These are phyloP conservation scores for Phrynocephalus forsythii DNA, from an alignment of 2,797 vertebrate genomes.

Conservation along the genomic window DNA sequence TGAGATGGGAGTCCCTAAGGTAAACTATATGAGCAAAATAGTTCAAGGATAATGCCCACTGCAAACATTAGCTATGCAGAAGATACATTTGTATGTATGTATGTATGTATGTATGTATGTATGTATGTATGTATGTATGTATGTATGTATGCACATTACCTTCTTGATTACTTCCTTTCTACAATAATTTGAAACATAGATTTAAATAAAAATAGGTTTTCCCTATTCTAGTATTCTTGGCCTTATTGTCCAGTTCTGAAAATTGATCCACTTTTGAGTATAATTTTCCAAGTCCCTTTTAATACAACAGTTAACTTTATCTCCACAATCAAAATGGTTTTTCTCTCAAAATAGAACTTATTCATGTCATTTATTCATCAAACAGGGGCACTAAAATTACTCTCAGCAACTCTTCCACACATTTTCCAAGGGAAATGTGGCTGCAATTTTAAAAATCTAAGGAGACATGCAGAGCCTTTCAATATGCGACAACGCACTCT, in stretches of 20 bases:
- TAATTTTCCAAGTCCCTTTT: background rate
- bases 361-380: background rate
- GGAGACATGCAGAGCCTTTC: background rate
- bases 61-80: background rate
- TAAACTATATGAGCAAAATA: too few species aligned
- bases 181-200: background rate
- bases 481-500: background rate
- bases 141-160: background rate
- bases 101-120: too few species aligned
- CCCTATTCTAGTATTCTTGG: background rate
- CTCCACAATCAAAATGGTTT: background rate
- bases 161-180: background rate
- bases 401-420: background rate
- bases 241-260: conserved; percentile 8
- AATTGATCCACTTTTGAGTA: background rate
- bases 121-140: too few species aligned
- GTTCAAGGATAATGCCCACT: too few species aligned
- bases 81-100: background rate
- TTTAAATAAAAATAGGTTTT: background rate
- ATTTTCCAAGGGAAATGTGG: background rate
- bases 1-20: too few species aligned
- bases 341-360: background rate
- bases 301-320: background rate
- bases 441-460: accelerated
- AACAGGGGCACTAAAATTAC: background rate